Evolutionary conservation across 2,797 vertebrate genomes (phyloP).

Genomic region (Moxostoma hubbsi): DNA sequence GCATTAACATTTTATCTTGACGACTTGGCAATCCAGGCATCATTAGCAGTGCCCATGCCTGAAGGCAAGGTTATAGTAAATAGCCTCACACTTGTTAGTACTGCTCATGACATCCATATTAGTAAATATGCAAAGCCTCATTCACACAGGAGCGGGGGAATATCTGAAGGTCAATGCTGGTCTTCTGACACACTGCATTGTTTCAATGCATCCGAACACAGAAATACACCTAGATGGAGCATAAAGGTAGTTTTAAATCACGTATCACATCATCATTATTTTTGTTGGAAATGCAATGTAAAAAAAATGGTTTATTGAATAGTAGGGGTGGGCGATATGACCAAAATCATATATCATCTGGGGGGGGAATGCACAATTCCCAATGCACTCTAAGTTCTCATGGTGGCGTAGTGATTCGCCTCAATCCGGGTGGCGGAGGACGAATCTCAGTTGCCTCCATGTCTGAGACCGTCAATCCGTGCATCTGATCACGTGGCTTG

Average conservation of each 20-base stretch:
- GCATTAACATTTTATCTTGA: constrained; percentile 40
- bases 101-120: constrained; percentile 50
- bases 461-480: no score
- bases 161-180: constrained; percentile 56
- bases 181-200: constrained; percentile 28
- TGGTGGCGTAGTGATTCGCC: no score
- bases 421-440: no score
- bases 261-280: neutral
- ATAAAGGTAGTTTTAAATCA: neutral
- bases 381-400: no score
- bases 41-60: constrained; percentile 37
- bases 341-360: no score
- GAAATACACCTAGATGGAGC: neutral
- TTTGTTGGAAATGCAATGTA: neutral
- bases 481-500: no score
- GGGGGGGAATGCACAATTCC: no score
- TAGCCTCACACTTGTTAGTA: constrained; percentile 28
- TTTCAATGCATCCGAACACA: constrained; percentile 25
- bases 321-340: no score
- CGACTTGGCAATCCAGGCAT: constrained; percentile 11
- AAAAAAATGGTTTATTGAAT: no score
- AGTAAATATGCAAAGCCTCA: constrained; percentile 60
- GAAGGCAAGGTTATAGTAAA: constrained; percentile 45
- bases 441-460: no score
- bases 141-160: constrained; percentile 42